phyloP scores from a whole-genome alignment of 2,113 vertebrate genomes.

The Mirounga angustirostris region DNA sequence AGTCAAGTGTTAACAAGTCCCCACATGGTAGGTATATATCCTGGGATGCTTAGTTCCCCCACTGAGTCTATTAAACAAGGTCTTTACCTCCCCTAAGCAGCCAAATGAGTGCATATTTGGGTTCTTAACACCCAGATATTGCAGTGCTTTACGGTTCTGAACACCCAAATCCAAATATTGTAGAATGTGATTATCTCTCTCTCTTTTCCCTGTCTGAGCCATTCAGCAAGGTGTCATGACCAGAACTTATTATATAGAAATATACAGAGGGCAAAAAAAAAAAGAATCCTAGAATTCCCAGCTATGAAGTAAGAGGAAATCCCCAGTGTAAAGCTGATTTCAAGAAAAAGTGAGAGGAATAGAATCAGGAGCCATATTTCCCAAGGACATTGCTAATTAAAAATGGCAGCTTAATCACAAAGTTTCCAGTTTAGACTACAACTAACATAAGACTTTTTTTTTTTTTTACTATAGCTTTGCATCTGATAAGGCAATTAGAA shows the following conservation, averaged over 20 bases:
- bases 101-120: background rate
- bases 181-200: background rate
- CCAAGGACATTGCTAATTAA: background rate
- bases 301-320: background rate
- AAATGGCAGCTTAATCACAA: background rate
- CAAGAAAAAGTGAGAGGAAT: background rate
- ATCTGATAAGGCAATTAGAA: conserved; percentile 47
- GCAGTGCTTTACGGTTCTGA: background rate
- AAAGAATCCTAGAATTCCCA: background rate
- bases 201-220: background rate
- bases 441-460: background rate
- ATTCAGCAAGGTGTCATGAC: background rate
- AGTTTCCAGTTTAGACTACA: background rate
- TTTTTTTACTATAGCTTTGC: background rate
- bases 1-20: background rate
- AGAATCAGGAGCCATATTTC: background rate
- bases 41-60: background rate
- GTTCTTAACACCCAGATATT: background rate
- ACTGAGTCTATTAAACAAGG: background rate
- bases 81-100: background rate
- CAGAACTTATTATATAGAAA: background rate
- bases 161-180: background rate
- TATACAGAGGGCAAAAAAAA: background rate
- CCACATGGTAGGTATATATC: background rate
- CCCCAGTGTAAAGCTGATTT: background rate